Evolutionary conservation across 2,113 vertebrate species (phyloP).

Genomic region (Gallinago undulata): DNA sequence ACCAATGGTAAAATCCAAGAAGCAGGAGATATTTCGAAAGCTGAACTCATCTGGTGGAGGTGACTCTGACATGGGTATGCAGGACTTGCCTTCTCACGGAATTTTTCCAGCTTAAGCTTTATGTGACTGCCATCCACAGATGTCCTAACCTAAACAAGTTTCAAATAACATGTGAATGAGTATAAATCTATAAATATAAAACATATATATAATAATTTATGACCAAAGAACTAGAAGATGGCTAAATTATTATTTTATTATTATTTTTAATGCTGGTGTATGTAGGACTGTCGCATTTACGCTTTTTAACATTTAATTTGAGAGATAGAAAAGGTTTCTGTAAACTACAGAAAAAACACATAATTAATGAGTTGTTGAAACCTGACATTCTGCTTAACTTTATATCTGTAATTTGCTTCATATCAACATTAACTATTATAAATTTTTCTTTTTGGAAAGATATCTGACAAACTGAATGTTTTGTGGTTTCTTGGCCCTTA

Average conservation of each 20-base stretch:
- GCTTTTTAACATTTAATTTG: background rate
- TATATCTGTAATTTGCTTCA: background rate
- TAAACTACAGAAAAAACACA: background rate
- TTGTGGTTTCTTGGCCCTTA: background rate
- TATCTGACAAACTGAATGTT: background rate
- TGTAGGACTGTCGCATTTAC: background rate
- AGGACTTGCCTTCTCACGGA: conserved; percentile 57
- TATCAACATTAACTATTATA: background rate
- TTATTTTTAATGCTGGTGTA: background rate
- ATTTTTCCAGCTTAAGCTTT: background rate
- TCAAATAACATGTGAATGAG: background rate
- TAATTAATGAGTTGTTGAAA: background rate
- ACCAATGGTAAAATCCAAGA: conserved; percentile 97
- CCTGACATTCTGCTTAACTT: background rate
- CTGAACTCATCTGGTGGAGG: conserved; percentile 94
- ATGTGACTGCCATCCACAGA: background rate
- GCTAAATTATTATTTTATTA: background rate
- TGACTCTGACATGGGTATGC: conserved; percentile 98
- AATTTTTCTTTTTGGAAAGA: background rate
- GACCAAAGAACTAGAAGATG: background rate
- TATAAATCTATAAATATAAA: background rate
- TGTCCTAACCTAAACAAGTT: background rate
- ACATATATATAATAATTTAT: background rate
- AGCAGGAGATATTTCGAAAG: conserved; percentile 99
- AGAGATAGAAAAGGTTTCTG: background rate